Evolutionary conservation across 2,113 vertebrate genomes (phyloP), one percentile per base, ranked within the genome.

Genomic region (Zonotrichia leucophrys): DNA sequence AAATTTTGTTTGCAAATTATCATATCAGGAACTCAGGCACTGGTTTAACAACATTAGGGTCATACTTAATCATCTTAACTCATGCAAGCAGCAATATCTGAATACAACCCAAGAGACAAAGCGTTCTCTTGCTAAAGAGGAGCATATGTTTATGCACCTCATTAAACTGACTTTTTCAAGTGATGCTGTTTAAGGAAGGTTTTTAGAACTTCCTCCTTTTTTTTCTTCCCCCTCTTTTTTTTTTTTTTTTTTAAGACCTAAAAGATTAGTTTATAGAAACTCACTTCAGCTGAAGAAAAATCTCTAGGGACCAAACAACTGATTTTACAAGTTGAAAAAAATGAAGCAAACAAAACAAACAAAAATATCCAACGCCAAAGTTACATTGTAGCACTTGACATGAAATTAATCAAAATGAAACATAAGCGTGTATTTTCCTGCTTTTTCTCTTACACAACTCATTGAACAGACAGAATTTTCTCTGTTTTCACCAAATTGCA

Each of bases 1-100:
- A 89, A 73, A 70, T 87, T 89, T 73, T 77, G 39, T 74, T 92
- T 89, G 83, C 76, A 89, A 77, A 89, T 89, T n/a, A 49, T 49
- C 5, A 0, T 28, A 89, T 78, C 56, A 84, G 47, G 66, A 93
- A 78, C 31, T 60, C 69, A 21, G 70, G 62, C 70, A 67, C 58
- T 39, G 41, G 41, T 79, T 91, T 91, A 91, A 89, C 63, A 91
- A 92, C 80, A 50, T 73, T 9, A 89, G 75, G 83, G 83, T 67
- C 83, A 86, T 22, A 37, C 25, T 79, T 90, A 79, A 88, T 86
- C 76, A 72, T 55, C 79, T 37, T 46, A 63, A 86, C 47, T 89
- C 92, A 89, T 1, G 12, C 30, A 91, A 89, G 39, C 66, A 91
- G 39, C 20, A 84, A 25, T 35, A 67, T 15, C 56, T 49, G 69